phyloP scores from a whole-genome alignment of 2,888 invertebrate species.

The Tipula confusa region DNA sequence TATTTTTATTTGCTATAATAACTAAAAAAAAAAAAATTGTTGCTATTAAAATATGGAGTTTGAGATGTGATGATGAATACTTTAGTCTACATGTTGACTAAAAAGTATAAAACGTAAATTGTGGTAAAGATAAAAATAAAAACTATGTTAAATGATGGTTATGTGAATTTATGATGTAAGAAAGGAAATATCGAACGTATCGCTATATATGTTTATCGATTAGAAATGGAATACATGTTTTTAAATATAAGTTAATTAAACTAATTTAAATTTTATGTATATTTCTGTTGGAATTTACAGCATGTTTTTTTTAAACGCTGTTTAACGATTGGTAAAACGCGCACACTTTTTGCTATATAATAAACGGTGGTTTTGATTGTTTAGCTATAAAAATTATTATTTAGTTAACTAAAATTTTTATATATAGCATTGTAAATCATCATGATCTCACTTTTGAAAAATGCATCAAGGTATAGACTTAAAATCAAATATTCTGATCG shows the following conservation, averaged over 20 bases:
- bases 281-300: too few species aligned
- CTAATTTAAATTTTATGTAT: neutral
- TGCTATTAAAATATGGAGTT: neutral
- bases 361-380: too few species aligned
- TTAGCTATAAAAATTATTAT: too few species aligned
- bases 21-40: neutral
- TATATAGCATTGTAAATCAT: too few species aligned
- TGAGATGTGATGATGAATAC: neutral
- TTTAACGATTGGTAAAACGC: too few species aligned
- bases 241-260: neutral
- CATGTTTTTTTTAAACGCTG: too few species aligned
- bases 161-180: constrained; percentile 12
- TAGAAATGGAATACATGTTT: neutral
- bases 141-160: neutral
- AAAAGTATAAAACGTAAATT: neutral
- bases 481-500: too few species aligned
- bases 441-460: too few species aligned
- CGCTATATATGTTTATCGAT: neutral
- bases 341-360: too few species aligned
- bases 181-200: neutral
- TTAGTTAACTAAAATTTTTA: too few species aligned
- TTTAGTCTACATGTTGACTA: neutral
- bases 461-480: too few species aligned
- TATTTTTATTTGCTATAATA: neutral
- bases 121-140: neutral